Evolutionary conservation across 2,797 vertebrate species (phyloP), one percentile per base, ranked within the genome.

Genomic region (Clarias laeviceps): DNA sequence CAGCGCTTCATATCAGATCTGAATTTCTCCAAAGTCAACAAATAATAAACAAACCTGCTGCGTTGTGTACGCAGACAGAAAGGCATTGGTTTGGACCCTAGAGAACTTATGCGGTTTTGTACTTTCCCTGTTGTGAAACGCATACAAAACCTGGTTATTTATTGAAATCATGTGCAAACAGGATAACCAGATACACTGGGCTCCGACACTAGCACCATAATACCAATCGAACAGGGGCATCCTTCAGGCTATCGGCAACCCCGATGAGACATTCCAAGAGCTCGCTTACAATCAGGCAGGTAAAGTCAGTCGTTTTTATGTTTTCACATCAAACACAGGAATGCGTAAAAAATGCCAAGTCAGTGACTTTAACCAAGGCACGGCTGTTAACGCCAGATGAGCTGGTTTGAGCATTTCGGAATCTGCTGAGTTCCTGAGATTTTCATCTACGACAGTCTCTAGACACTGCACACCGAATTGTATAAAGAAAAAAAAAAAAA

Each of bases 251-350:
- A 50, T 54, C 72, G 29, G 45, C 40, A 27, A 20, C 6, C 27
- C 56, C 37, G 56, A 56, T 37, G 20, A 57, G n/a, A 57, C 29
- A 32, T 57, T 24, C 20, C 29, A 61, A 34, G 6, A 73, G 40
- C 70, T 50, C 40, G 18, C 24, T n/a, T 32, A 61, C 40, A 27
- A 79, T 40, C 2, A 34, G 14, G 24, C n/a, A 62, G 7, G 22
- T 37, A 5, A 40, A 79, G 24, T 79, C 59, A 17, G 57, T 17
- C 22, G n/a, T 40, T n/a, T 18, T 34, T 4, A n/a, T 64, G 6
- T 62, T 79, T 79, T 79, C 34, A 79, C 14, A 17, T 45, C 14
- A 64, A 79, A 79, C 57, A n/a, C 61, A 32, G n/a, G 32, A 37
- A 40, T 45, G 34, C 5, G 7, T 11, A 5, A 79, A 69, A 59